A percentile compares a stretch with the other conserved stretches of the same genome.
Evolutionary conservation across 2,797 vertebrate species (phyloP).

Genomic region (Sebastes dallii): DNA sequence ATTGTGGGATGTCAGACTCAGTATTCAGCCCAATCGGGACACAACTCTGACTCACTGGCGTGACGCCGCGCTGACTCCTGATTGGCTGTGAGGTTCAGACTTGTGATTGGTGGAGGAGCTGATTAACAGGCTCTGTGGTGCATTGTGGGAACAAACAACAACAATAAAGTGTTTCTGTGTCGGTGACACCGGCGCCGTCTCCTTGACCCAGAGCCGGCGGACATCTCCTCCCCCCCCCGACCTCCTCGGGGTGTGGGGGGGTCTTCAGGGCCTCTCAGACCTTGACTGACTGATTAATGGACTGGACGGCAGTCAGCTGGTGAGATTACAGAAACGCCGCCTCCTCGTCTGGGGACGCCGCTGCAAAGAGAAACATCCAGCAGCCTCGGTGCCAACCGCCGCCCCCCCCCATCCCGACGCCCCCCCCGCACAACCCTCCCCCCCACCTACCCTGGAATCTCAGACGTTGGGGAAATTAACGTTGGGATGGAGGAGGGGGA

Average conservation of each 20-base stretch:
- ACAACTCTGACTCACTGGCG: slow-evolving; percentile 4
- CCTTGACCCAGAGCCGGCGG: slow-evolving; percentile 70
- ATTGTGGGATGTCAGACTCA: slow-evolving; percentile 2
- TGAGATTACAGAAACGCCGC: slow-evolving; percentile 77
- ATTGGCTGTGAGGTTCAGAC: slow-evolving; percentile 27
- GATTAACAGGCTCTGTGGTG: slow-evolving; percentile 13
- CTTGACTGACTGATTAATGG: slow-evolving; percentile 80
- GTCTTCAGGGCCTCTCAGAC: slow-evolving; percentile 65
- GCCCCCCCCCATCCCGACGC: neutral
- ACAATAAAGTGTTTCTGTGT: slow-evolving; percentile 14
- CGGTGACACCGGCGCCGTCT: slow-evolving; percentile 40
- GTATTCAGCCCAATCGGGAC: neutral
- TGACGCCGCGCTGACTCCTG: slow-evolving; percentile 18
- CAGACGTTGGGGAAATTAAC: slow-evolving; percentile 85
- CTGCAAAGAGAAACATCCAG: slow-evolving; percentile 74
- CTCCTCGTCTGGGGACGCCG: slow-evolving; percentile 66
- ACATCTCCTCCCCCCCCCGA: slow-evolving; percentile 15
- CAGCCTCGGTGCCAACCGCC: slow-evolving; percentile 64
- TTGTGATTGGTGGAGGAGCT: slow-evolving; percentile 25
- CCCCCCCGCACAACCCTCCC: neutral
- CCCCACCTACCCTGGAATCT: slow-evolving; percentile 74
- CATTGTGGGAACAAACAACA: slow-evolving; percentile 44
- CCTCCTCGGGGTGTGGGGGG: slow-evolving; percentile 14
- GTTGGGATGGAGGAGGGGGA: slow-evolving; percentile 59
- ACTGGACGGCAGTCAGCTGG: slow-evolving; percentile 79